These are phyloP conservation scores for Agrotis puta DNA, from an alignment of 2,888 invertebrate genomes.

Conservation along the genomic window DNA sequence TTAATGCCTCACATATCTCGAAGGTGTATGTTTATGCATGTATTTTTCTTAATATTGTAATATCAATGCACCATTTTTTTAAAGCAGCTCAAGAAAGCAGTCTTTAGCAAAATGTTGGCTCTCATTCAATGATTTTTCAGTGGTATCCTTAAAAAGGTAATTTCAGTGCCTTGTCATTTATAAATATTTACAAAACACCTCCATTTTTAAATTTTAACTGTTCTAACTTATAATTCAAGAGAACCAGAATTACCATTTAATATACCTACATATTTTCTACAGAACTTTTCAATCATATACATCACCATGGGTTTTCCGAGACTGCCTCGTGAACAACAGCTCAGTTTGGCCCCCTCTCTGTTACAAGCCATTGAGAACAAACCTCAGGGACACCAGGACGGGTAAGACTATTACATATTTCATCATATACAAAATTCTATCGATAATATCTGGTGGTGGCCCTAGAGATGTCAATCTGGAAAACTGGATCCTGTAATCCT, in stretches of 20 bases:
- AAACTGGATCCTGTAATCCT: no score
- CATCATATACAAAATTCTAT: background rate
- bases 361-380: conserved; percentile 95
- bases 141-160: conserved; percentile 1
- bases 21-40: no score
- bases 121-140: background rate
- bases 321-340: conserved; percentile 94
- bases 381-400: conserved; percentile 96
- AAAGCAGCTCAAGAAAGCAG: background rate
- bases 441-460: no score
- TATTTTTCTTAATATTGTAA: background rate
- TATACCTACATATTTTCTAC: conserved; percentile 80
- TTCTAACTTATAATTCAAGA: no score
- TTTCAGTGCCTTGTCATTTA: no score
- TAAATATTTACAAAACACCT: no score
- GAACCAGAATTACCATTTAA: no score
- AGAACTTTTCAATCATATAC: conserved; percentile 98
- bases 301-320: conserved; percentile 97
- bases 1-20: no score
- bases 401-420: conserved; percentile 84
- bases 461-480: no score
- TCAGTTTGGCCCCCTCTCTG: conserved; percentile 93
- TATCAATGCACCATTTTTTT: background rate
- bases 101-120: background rate
- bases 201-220: no score